These are phyloP conservation scores for Yponomeuta evonymella DNA, from an alignment of 2,888 invertebrate genomes.

Conservation along the genomic window DNA sequence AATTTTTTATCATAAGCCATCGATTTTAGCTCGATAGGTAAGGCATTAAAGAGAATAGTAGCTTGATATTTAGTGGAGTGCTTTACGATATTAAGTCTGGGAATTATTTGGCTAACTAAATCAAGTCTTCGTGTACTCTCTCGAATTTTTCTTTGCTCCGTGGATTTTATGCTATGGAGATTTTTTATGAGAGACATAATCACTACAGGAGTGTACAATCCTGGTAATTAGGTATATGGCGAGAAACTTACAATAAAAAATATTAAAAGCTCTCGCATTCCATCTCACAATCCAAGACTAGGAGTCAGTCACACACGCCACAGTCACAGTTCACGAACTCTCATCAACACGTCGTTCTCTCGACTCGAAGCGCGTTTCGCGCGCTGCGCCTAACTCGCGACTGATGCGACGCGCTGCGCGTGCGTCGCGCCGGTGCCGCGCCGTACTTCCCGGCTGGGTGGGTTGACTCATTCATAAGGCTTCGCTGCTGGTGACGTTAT, in stretches of 20 bases:
- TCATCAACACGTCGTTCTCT: background rate
- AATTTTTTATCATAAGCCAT: too few species aligned
- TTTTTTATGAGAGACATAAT: too few species aligned
- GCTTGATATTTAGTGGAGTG: too few species aligned
- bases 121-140: too few species aligned
- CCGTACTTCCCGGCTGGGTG: slow-evolving; percentile 19
- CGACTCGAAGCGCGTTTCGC: slow-evolving; percentile 19
- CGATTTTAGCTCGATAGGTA: too few species aligned
- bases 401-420: slow-evolving; percentile 20
- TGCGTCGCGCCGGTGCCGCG: slow-evolving; percentile 19
- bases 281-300: background rate
- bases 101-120: too few species aligned
- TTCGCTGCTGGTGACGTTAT: slow-evolving; percentile 16
- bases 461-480: slow-evolving; percentile 33
- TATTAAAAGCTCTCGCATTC: background rate
- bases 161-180: too few species aligned
- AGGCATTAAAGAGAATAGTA: too few species aligned
- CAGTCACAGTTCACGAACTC: background rate
- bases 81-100: too few species aligned
- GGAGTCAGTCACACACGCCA: background rate
- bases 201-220: too few species aligned
- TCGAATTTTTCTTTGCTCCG: too few species aligned
- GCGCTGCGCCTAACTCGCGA: slow-evolving; percentile 23
- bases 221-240: too few species aligned
- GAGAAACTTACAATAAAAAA: background rate